Conservation (phyloP, 2,113 vertebrate genomes). For the Trogon surrucura region DNA sequence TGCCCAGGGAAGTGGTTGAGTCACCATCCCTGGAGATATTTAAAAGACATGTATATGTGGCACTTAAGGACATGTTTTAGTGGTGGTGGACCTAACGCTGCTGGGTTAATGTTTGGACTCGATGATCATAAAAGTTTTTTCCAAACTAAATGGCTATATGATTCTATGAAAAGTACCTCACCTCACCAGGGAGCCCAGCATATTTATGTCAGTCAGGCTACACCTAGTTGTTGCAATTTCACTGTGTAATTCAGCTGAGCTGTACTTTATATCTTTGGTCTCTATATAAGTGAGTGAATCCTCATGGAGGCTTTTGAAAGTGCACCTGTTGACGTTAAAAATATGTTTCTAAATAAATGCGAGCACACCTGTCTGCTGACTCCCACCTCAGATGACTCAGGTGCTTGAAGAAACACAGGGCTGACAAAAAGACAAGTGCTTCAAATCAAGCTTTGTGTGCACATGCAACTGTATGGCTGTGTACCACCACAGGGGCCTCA, state of each 20-base stretch:
- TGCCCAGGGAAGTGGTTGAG: no score
- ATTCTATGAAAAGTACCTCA: neutral
- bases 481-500: neutral
- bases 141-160: no score
- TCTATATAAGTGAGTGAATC: neutral
- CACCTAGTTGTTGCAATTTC: neutral
- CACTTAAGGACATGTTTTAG: no score
- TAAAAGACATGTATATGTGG: no score
- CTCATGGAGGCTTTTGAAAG: neutral
- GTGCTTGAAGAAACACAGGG: neutral
- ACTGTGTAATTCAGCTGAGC: neutral
- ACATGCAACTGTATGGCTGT: neutral
- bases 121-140: no score
- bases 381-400: neutral
- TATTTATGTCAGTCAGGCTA: neutral
- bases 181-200: neutral
- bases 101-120: no score
- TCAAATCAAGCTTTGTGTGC: neutral
- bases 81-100: no score
- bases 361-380: neutral
- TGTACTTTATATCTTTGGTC: neutral
- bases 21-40: no score
- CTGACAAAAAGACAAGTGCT: neutral
- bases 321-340: neutral
- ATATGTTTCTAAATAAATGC: neutral